These are phyloP conservation scores for Vipera ursinii DNA, from an alignment of 2,797 vertebrate genomes.

Conservation along the genomic window DNA sequence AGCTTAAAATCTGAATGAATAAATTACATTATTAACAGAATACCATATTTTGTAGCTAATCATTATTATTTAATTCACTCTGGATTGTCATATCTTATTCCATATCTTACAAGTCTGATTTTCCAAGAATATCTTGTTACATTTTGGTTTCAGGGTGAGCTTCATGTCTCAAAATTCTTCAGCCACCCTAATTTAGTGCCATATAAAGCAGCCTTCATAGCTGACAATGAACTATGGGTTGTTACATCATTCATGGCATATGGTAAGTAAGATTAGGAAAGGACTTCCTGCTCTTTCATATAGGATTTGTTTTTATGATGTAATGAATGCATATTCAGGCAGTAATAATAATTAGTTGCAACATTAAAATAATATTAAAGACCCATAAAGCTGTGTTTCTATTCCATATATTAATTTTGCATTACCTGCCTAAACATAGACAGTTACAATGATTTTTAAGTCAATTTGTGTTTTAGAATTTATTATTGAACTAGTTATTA, in stretches of 20 bases:
- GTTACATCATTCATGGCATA: constrained; percentile 97
- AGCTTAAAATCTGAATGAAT: background rate
- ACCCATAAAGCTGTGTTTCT: background rate
- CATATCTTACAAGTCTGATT: background rate
- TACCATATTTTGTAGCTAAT: background rate
- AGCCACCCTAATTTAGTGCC: constrained; percentile 92
- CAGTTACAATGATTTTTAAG: background rate
- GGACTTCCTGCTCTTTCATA: background rate
- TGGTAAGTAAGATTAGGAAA: constrained; percentile 73
- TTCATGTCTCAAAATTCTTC: constrained; percentile 96
- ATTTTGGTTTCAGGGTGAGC: constrained; percentile 80
- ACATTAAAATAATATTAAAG: background rate
- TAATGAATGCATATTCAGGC: background rate
- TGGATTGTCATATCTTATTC: background rate
- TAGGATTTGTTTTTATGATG: background rate
- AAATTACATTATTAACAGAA: background rate
- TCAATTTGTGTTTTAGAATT: background rate
- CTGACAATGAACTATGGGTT: constrained; percentile 97
- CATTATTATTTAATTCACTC: background rate
- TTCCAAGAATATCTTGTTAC: background rate
- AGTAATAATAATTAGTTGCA: background rate
- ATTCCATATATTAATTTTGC: background rate
- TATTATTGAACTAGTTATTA: background rate
- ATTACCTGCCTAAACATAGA: background rate
- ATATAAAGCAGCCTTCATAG: constrained; percentile 92